Evolutionary conservation across 2,888 invertebrate genomes (phyloP).

Genomic region (Melipona bicolor): DNA sequence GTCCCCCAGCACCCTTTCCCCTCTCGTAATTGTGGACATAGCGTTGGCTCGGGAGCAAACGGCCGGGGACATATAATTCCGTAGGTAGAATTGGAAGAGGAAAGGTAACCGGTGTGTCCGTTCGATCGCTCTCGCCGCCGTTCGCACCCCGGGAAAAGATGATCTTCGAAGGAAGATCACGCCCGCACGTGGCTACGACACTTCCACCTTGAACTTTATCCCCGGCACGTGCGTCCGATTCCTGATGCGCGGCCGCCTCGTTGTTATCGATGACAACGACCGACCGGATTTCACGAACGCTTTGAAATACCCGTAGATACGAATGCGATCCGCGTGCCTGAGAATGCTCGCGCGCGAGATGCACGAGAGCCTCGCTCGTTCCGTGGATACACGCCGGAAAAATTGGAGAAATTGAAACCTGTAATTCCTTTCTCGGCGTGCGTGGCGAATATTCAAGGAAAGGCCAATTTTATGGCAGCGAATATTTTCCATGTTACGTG

Average conservation of each 20-base stretch:
- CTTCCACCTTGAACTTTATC: constrained; percentile 76
- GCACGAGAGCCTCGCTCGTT: too few species aligned
- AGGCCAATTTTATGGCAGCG: background rate
- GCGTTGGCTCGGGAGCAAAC: constrained; percentile 73
- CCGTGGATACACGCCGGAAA: too few species aligned
- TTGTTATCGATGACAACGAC: constrained; percentile 59
- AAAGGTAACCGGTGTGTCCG: constrained; percentile 27
- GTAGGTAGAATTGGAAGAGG: constrained; percentile 53
- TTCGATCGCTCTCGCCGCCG: background rate
- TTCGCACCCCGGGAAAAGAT: constrained; percentile 37
- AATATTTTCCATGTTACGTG: background rate
- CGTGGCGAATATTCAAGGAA: background rate
- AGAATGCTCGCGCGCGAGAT: background rate
- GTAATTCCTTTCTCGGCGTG: background rate
- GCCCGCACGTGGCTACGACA: constrained; percentile 47
- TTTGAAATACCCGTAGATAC: constrained; percentile 46
- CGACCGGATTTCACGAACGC: constrained; percentile 21
- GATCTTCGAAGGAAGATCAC: constrained; percentile 62
- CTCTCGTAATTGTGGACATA: constrained; percentile 63
- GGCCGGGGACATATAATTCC: constrained; percentile 72
- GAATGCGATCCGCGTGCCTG: constrained; percentile 24
- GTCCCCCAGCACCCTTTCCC: constrained; percentile 30
- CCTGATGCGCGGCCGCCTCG: constrained; percentile 45
- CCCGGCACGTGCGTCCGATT: constrained; percentile 78
- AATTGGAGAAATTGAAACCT: constrained; percentile 35